Percentiles rank a stretch among this genome's conserved stretches.
Conservation (phyloP, 2,797 vertebrate species). For the Phoeniculus purpureus region DNA sequence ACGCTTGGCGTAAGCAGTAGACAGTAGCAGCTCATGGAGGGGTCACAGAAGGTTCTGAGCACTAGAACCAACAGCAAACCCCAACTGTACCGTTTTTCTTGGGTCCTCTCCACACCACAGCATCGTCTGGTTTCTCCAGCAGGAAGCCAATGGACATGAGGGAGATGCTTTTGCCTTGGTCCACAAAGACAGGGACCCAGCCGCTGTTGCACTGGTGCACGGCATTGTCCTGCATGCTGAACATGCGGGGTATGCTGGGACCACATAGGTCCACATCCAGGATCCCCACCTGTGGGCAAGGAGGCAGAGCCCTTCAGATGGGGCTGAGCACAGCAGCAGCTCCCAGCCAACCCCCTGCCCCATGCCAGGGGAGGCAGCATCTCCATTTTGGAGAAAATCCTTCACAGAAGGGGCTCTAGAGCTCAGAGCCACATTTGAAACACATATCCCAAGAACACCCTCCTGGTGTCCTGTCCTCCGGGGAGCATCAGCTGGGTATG, state of each 20-base stretch:
- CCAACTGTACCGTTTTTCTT: conserved; percentile 87
- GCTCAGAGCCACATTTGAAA: background rate
- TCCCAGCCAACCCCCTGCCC: rapidly evolving
- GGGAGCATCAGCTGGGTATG: background rate
- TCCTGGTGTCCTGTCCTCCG: too few relatives aligned
- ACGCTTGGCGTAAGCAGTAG: background rate
- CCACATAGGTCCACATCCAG: conserved; percentile 95
- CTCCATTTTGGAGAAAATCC: too few relatives aligned
- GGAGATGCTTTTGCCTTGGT: conserved; percentile 83
- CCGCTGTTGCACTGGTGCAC: conserved; percentile 94
- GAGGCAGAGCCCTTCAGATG: background rate
- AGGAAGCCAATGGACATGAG: conserved; percentile 97
- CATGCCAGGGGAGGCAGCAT: rapidly evolving
- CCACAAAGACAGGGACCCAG: conserved; percentile 93
- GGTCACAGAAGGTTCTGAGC: background rate
- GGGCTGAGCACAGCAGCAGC: rapidly evolving
- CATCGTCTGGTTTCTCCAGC: conserved; percentile 90
- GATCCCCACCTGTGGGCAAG: conserved; percentile 87
- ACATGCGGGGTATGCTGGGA: conserved; percentile 94
- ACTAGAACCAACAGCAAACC: background rate
- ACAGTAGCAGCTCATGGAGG: background rate
- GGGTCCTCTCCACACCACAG: conserved; percentile 95
- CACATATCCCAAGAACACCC: background rate
- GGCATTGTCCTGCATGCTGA: conserved; percentile 77
- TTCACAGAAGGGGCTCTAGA: background rate